Conservation (phyloP, 2,797 vertebrate species). For the Sebastes trivittatus region DNA sequence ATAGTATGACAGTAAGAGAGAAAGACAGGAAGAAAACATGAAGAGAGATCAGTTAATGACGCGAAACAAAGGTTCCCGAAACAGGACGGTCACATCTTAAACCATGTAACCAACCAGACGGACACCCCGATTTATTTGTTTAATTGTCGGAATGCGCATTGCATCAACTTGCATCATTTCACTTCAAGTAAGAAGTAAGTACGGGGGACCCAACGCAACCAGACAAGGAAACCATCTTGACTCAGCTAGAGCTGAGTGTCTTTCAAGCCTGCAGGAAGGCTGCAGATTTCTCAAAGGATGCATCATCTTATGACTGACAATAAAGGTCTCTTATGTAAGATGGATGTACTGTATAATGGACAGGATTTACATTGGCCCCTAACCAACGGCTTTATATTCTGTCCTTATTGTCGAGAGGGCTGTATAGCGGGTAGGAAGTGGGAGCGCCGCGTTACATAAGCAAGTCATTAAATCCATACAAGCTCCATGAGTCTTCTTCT, state of each 20-base stretch:
- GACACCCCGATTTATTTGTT: not conserved
- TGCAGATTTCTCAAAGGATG: not conserved
- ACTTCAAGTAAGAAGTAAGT: not conserved
- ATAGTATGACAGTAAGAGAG: not conserved
- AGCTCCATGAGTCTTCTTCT: not conserved
- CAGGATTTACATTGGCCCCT: not conserved
- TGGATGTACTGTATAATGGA: not conserved
- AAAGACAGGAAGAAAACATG: not conserved
- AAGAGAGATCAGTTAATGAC: not conserved
- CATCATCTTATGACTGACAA: not conserved
- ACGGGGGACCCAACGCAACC: not conserved
- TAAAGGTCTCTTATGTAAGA: constrained; percentile 12
- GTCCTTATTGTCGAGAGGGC: not conserved
- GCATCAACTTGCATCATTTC: not conserved
- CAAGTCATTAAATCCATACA: constrained; percentile 10
- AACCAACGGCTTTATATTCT: not conserved
- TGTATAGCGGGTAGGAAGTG: not conserved
- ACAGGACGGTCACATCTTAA: not conserved
- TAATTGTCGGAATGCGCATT: not conserved
- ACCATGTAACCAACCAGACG: not conserved
- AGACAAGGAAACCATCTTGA: not conserved
- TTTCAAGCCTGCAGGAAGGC: not conserved
- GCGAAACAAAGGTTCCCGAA: not conserved
- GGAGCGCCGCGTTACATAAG: constrained; percentile 19
- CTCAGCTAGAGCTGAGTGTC: not conserved